Conservation (phyloP, 1,140 invertebrate genomes). For the Pogonus chalceus region DNA sequence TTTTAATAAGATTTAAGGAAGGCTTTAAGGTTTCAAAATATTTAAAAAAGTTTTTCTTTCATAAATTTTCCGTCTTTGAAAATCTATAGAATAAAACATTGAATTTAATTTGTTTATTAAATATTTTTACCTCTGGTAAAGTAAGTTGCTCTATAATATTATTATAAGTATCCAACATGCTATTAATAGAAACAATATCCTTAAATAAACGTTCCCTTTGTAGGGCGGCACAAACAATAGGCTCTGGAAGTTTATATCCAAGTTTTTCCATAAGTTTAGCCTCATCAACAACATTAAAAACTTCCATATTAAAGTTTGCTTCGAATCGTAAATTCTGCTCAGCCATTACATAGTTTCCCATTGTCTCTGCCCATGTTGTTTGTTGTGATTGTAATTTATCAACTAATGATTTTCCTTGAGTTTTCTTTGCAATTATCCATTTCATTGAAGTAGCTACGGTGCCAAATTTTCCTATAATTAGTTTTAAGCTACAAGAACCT, state of each 20-base stretch:
- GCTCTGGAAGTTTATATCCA: constrained; percentile 56
- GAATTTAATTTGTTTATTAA: not conserved
- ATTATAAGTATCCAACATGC: constrained; percentile 53
- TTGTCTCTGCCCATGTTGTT: constrained; percentile 53
- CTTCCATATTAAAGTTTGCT: constrained; percentile 52
- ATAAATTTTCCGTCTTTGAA: no score
- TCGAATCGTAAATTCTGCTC: constrained; percentile 54
- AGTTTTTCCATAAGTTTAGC: constrained; percentile 63
- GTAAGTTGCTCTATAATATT: constrained; percentile 45
- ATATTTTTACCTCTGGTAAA: constrained; percentile 40
- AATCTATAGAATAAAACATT: no score
- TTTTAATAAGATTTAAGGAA: no score
- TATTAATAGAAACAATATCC: constrained; percentile 47
- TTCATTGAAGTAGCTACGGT: constrained; percentile 31
- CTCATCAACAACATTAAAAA: constrained; percentile 66
- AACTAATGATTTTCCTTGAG: constrained; percentile 23
- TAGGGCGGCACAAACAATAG: constrained; percentile 56
- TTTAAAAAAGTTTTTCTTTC: no score
- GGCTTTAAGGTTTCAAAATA: no score
- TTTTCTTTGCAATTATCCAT: constrained; percentile 31
- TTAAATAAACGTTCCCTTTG: constrained; percentile 55
- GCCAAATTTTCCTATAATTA: constrained; percentile 21
- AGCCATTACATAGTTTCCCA: constrained; percentile 49
- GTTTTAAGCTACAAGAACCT: no score
- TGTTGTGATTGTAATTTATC: constrained; percentile 35